Evolutionary conservation across 2,113 vertebrate genomes (phyloP).

Genomic region (Rhinichthys klamathensis): DNA sequence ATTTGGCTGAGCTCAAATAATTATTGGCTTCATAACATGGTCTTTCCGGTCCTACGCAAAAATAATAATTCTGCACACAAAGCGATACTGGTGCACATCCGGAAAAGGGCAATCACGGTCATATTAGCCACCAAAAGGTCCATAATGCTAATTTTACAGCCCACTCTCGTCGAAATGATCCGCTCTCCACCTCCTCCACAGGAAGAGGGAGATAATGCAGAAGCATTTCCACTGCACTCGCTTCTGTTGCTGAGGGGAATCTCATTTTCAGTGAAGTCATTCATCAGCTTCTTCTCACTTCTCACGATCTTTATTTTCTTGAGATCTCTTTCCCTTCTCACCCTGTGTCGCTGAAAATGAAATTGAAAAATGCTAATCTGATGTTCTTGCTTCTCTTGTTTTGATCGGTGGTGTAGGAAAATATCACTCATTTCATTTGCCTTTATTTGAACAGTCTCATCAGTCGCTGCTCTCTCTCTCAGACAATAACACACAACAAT

Average conservation of each 20-base stretch:
- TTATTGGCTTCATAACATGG: not conserved
- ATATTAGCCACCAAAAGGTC: not conserved
- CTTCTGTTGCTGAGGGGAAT: not conserved
- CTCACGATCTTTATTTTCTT: not conserved
- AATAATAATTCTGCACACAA: not conserved
- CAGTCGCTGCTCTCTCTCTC: not conserved
- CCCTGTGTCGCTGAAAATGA: constrained; percentile 11
- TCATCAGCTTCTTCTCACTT: not conserved
- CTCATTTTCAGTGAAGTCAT: not conserved
- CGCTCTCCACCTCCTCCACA: constrained; percentile 55
- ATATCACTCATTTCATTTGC: not conserved
- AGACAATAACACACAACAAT: not conserved
- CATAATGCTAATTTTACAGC: constrained; percentile 34
- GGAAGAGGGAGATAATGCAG: not conserved
- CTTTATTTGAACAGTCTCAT: not conserved
- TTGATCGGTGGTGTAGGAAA: not conserved
- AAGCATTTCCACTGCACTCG: not conserved
- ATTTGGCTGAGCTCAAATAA: not conserved
- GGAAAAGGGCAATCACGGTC: constrained; percentile 41
- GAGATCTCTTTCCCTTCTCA: not conserved
- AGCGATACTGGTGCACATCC: not conserved
- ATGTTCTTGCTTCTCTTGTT: not conserved
- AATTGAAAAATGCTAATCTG: constrained; percentile 33
- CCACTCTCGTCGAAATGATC: constrained; percentile 44
- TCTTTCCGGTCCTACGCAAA: not conserved